Evolutionary conservation across 1,140 invertebrate genomes (phyloP).

Genomic region (Hesperophylax magnus): DNA sequence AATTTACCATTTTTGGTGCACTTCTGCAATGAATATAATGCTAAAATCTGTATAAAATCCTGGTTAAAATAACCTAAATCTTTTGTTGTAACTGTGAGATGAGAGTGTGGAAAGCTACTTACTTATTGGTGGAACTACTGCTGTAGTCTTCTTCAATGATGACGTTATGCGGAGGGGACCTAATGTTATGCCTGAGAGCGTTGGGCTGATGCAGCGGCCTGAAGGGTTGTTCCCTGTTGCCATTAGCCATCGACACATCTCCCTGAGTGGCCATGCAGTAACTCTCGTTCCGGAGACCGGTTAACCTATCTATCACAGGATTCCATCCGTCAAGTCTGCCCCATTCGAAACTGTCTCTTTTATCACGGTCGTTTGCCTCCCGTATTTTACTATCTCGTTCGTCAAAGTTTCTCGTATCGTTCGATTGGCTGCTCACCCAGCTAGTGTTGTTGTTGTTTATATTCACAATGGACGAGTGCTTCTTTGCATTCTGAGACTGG

Average conservation of each 20-base stretch:
- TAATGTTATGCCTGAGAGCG: conserved; percentile 52
- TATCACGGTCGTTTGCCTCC: conserved; percentile 65
- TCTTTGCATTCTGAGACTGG: conserved; percentile 62
- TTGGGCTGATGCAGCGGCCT: conserved; percentile 50
- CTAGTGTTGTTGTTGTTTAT: conserved; percentile 70
- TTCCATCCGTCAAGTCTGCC: conserved; percentile 69
- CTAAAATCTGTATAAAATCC: no score
- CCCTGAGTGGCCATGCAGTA: conserved; percentile 84
- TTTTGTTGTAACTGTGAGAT: no score
- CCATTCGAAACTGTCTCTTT: conserved; percentile 70
- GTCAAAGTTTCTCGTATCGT: conserved; percentile 67
- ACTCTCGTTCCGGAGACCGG: conserved; percentile 82
- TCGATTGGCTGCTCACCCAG: conserved; percentile 68
- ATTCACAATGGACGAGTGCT: conserved; percentile 67
- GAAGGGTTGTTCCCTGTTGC: conserved; percentile 59
- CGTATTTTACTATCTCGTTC: conserved; percentile 63
- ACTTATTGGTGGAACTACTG: conserved; percentile 61
- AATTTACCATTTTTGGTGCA: no score
- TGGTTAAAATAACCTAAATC: no score
- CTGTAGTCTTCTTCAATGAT: conserved; percentile 82
- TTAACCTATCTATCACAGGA: conserved; percentile 88
- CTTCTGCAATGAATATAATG: no score
- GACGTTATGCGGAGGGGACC: conserved; percentile 68
- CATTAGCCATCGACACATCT: conserved; percentile 62
- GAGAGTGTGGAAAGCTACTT: conserved; percentile 25